Evolutionary conservation across 92 coral and sea anemone species (phyloP).

Genomic region (Parazoanthus atlanticus): DNA sequence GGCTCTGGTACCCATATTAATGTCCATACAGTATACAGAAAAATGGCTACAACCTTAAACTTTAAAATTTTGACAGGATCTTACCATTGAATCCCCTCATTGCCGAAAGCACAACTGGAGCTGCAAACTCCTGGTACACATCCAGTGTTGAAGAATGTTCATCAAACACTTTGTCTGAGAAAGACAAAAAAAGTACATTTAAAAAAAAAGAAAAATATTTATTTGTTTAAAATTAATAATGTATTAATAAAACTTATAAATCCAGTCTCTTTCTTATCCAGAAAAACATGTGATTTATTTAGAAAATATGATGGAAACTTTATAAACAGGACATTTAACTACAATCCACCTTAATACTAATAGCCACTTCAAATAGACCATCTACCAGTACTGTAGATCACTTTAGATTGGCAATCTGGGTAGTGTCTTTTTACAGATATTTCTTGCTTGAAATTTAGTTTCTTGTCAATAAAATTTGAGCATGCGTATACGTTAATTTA

Average conservation of each 20-base stretch:
- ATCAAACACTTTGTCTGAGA: slow-evolving; percentile 81
- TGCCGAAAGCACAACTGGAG: slow-evolving; percentile 79
- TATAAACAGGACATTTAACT: too few relatives aligned
- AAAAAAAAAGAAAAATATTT: too few relatives aligned
- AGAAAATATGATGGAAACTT: too few relatives aligned
- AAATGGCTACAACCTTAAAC: neutral
- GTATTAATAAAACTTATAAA: too few relatives aligned
- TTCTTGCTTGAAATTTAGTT: neutral
- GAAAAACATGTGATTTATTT: too few relatives aligned
- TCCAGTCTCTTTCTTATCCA: too few relatives aligned
- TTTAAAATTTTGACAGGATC: neutral
- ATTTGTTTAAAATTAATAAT: too few relatives aligned
- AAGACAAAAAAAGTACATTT: neutral
- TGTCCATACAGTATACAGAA: neutral
- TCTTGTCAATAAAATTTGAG: too few relatives aligned
- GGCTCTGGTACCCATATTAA: neutral
- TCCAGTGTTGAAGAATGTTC: slow-evolving; percentile 62
- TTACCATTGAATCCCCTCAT: slow-evolving; percentile 93
- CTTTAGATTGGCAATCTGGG: neutral
- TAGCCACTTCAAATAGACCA: too few relatives aligned
- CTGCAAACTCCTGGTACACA: slow-evolving; percentile 80
- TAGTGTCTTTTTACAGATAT: neutral
- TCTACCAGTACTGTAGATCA: too few relatives aligned
- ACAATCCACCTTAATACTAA: too few relatives aligned
- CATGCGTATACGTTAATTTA: neutral